A percentile compares a stretch with the other conserved stretches of the same genome.
Evolutionary conservation across 2,113 vertebrate genomes (phyloP).

Genomic region (Oncorhynchus tshawytscha): DNA sequence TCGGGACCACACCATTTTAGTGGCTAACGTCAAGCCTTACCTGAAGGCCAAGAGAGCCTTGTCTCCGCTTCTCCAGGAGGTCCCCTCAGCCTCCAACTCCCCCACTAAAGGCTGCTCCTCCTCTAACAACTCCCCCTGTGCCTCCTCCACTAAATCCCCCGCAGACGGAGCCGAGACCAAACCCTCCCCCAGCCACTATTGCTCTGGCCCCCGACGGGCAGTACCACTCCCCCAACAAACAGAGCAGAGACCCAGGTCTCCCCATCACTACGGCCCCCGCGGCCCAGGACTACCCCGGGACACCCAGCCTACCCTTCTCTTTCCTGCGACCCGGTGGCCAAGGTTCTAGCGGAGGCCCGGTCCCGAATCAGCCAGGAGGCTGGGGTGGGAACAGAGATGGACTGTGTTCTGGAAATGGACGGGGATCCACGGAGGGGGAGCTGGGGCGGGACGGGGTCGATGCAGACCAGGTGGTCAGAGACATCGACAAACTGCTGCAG

Average conservation of each 20-base stretch:
- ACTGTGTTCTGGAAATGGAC: conserved; percentile 86
- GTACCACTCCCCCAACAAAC: conserved; percentile 93
- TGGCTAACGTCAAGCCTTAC: conserved; percentile 99
- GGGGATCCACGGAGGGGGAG: conserved; percentile 70
- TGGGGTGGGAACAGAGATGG: conserved; percentile 69
- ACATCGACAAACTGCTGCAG: conserved; percentile 98
- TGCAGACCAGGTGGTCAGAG: conserved; percentile 93
- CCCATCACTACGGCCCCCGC: neutral
- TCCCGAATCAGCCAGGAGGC: conserved; percentile 77
- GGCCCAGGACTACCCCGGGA: neutral
- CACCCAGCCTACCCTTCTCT: conserved; percentile 51
- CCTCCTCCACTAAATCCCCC: conserved; percentile 87
- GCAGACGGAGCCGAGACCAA: conserved; percentile 91
- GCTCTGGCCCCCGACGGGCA: conserved; percentile 82
- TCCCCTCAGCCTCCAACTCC: conserved; percentile 92
- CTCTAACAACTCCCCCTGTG: conserved; percentile 72
- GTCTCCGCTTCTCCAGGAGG: conserved; percentile 96
- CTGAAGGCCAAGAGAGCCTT: conserved; percentile 99
- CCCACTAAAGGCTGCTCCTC: conserved; percentile 87
- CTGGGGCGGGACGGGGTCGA: conserved; percentile 71
- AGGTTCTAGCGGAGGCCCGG: conserved; percentile 88
- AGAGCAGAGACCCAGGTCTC: conserved; percentile 79
- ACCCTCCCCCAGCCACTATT: conserved; percentile 84
- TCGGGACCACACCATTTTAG: conserved; percentile 97
- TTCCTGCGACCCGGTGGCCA: conserved; percentile 80